These are phyloP conservation scores for Chaenodraco wilsoni DNA, from an alignment of 2,797 vertebrate genomes.

Conservation along the genomic window DNA sequence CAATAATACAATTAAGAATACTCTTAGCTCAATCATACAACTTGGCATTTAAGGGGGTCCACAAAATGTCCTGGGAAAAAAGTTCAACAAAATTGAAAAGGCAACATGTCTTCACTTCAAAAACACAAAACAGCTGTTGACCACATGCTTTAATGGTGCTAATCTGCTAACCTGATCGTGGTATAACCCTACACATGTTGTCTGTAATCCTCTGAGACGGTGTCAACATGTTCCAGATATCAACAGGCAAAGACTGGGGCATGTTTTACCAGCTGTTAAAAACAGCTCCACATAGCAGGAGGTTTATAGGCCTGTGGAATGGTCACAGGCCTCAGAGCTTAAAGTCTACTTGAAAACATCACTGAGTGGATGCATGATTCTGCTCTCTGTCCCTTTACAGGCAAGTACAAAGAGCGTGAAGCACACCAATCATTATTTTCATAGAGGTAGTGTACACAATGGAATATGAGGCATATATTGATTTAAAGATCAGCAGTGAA, in stretches of 20 bases:
- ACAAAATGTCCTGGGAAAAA: background rate
- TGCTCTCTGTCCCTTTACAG: slow-evolving; percentile 14
- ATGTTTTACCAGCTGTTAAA: background rate
- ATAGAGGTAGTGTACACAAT: slow-evolving; percentile 8
- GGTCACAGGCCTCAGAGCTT: background rate
- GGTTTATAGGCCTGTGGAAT: background rate
- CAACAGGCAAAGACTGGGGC: background rate
- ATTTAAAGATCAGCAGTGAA: slow-evolving; percentile 34
- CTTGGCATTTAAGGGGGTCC: background rate
- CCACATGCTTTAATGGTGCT: background rate
- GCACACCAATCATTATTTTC: slow-evolving; percentile 15
- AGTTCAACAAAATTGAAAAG: background rate
- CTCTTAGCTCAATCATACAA: background rate
- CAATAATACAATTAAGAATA: background rate
- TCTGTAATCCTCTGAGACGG: background rate
- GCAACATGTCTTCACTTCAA: background rate
- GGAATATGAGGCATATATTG: slow-evolving; percentile 27
- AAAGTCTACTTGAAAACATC: background rate
- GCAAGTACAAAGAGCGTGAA: background rate
- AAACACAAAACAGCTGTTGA: slow-evolving; percentile 13
- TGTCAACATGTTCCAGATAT: background rate
- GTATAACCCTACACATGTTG: background rate
- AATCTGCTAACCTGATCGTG: slow-evolving; percentile 14
- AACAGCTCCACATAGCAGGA: background rate
- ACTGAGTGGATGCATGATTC: background rate